Evolutionary conservation across 2,888 invertebrate genomes (phyloP), one percentile per base, ranked within the genome.

Genomic region (Clepsis dumicolana): DNA sequence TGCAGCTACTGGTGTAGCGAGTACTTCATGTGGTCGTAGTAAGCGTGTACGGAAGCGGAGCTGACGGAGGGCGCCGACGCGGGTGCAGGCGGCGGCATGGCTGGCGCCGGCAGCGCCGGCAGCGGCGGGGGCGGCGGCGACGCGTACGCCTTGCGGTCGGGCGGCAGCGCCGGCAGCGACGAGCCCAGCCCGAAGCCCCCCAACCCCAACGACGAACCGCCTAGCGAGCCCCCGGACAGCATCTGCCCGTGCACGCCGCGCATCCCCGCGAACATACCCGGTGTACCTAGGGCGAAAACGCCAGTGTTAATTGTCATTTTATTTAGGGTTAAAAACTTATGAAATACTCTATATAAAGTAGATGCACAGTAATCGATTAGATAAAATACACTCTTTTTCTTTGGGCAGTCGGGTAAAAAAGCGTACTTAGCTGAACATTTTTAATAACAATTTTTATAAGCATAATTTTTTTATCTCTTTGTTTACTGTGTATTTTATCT

Each of bases 71-170:
- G 90, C 1, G 32, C 32, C 4, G 91, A 86, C 3, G 93, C 75
- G 4, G 70, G 75, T 35, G 53, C 32, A 18, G 86, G 85, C 35
- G 88, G 81, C 14, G 93, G 21, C 21, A 18, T 21, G 56, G 54
- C 87, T 12, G 94, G 87, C 8, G 92, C 86, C 14, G 90, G 84
- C 69, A 83, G 82, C 77, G 1, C 87, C 0, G 94, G 91, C 48
- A 94, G 81, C 12, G 94, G 94, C 27, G 94, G 94, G n/a, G 94
- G 90, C 2, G 94, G 94, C 21, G 94, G 91, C 65, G 91, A 87
- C 48, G 94, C 82, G 79, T 93, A 94, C n/a, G 94, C 91, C 82
- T 95, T 95, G 77, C 95, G 90, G 75, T 95, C 95, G n/a, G 94
- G 94, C 12, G 94, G 94, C 66, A 94, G 78, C 4, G 91, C 72